A percentile compares a stretch with the other conserved stretches of the same genome.
Evolutionary conservation across 2,113 vertebrate species (phyloP).

Genomic region (Gymnarchus niloticus): DNA sequence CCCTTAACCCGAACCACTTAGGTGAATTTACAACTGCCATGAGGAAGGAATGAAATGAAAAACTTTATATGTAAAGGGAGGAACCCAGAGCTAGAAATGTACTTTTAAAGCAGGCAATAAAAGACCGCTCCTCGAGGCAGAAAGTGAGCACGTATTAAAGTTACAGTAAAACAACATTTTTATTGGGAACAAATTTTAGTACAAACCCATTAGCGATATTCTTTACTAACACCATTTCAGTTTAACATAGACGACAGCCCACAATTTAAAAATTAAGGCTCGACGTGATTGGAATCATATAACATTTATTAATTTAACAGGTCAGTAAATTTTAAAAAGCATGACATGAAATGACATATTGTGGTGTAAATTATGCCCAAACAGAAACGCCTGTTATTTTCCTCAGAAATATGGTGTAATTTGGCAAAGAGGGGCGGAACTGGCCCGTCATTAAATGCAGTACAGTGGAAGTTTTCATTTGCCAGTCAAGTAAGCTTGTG

Average conservation of each 20-base stretch:
- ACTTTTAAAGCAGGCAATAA: neutral
- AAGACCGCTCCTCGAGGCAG: neutral
- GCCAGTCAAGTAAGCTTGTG: neutral
- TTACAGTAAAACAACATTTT: neutral
- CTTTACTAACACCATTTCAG: neutral
- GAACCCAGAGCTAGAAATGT: neutral
- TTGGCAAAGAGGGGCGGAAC: neutral
- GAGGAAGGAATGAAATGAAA: neutral
- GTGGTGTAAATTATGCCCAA: neutral
- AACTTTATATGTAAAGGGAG: neutral
- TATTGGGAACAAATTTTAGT: neutral
- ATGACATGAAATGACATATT: conserved; percentile 1
- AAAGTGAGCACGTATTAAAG: neutral
- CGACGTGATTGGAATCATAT: neutral
- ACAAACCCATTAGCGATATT: neutral
- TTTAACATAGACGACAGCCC: neutral
- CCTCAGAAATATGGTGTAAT: neutral
- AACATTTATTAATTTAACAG: neutral
- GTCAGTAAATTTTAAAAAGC: neutral
- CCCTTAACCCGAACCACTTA: neutral
- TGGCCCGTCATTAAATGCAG: neutral
- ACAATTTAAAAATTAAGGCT: neutral
- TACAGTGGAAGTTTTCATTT: conserved; percentile 5
- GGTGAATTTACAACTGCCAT: neutral
- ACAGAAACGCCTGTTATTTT: neutral